Evolutionary conservation across 1,140 invertebrate genomes (phyloP).

Genomic region (Drosophila sp.): DNA sequence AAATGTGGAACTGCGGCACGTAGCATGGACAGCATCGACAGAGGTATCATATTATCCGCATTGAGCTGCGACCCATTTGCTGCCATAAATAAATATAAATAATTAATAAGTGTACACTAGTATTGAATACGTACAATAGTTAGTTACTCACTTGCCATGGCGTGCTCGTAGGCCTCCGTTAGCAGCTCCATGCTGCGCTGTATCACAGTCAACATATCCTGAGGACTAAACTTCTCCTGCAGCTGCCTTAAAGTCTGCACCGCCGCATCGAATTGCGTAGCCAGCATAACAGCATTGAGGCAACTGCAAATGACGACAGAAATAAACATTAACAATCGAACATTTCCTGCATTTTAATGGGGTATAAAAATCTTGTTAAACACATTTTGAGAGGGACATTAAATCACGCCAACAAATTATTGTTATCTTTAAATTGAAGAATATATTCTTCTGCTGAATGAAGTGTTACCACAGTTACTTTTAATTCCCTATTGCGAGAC

Average conservation of each 20-base stretch:
- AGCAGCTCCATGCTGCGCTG: slow-evolving; percentile 78
- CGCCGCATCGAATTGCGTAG: slow-evolving; percentile 66
- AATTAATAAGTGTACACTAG: neutral
- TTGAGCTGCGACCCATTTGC: slow-evolving; percentile 67
- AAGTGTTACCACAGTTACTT: slow-evolving; percentile 6
- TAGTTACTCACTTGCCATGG: slow-evolving; percentile 55
- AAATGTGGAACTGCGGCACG: slow-evolving; percentile 82
- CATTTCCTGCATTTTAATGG: neutral
- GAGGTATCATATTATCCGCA: slow-evolving; percentile 81
- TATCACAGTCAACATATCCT: slow-evolving; percentile 83
- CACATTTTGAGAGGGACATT: slow-evolving; percentile 9
- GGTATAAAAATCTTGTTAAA: slow-evolving; percentile 16
- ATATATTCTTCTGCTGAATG: neutral
- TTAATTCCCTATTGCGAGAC: neutral
- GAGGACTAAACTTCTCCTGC: slow-evolving; percentile 81
- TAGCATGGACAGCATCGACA: slow-evolving; percentile 76
- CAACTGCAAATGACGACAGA: slow-evolving; percentile 46
- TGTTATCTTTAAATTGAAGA: neutral
- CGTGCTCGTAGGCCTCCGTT: slow-evolving; percentile 75
- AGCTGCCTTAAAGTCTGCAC: slow-evolving; percentile 75
- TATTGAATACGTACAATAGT: neutral
- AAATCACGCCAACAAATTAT: slow-evolving; percentile 10
- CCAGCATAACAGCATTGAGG: slow-evolving; percentile 66
- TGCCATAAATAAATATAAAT: slow-evolving; percentile 26
- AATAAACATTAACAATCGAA: slow-evolving; percentile 13